Evolutionary conservation across 2,888 invertebrate species (phyloP).

Genomic region (Pediacus dermestoides): DNA sequence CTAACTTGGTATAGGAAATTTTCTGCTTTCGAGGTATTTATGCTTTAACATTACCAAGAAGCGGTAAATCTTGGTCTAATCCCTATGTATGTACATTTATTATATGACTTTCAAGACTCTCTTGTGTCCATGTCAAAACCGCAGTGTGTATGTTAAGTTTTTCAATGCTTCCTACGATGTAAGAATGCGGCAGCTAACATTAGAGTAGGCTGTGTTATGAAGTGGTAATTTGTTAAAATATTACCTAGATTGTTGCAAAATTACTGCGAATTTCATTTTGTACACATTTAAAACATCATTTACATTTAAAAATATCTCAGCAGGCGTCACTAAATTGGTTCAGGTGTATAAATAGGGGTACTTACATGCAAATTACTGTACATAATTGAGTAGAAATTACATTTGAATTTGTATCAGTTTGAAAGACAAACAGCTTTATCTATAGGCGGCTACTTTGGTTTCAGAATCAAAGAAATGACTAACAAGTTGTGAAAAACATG

Average conservation of each 20-base stretch:
- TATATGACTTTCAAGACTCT: background rate
- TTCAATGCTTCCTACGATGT: background rate
- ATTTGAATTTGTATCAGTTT: conserved; percentile 4
- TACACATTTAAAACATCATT: background rate
- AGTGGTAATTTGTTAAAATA: conserved; percentile 5
- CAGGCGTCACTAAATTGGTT: conserved; percentile 1
- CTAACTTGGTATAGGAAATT: too few species aligned
- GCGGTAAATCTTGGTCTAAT: conserved; percentile 1
- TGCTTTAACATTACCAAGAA: too few species aligned
- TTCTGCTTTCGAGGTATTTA: too few species aligned
- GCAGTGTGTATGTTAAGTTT: background rate
- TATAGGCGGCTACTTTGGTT: too few species aligned
- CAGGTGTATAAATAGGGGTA: background rate
- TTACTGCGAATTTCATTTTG: conserved; percentile 1
- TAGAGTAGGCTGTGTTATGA: conserved; percentile 1
- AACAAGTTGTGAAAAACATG: too few species aligned
- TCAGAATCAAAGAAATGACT: too few species aligned
- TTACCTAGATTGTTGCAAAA: conserved; percentile 4
- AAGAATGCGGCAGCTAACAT: conserved; percentile 1
- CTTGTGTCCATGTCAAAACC: conserved; percentile 1
- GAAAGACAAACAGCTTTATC: background rate
- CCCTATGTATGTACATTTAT: conserved; percentile 3
- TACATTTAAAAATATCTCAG: background rate
- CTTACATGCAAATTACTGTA: conserved; percentile 5
- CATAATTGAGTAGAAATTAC: too few species aligned